These are phyloP conservation scores for Syndactyla subalaris DNA, from an alignment of 2,797 vertebrate species.

Conservation along the genomic window DNA sequence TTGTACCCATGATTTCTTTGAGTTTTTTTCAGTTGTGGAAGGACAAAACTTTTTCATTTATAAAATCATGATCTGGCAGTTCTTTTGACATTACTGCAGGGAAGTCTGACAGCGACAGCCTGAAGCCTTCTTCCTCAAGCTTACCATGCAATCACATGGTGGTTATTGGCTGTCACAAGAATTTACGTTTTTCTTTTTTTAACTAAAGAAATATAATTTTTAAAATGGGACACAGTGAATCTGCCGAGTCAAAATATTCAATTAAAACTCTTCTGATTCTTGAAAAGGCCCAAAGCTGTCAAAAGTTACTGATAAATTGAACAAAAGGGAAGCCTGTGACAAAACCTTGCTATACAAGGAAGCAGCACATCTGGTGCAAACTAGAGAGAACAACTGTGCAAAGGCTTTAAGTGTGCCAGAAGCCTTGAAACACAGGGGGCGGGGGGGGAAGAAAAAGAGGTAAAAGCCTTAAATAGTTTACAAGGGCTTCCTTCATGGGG, in stretches of 20 bases:
- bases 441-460: not conserved
- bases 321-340: slow-evolving; percentile 51
- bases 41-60: not conserved
- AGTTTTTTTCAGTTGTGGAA: not conserved
- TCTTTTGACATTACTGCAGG: not conserved
- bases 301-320: slow-evolving; percentile 66
- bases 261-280: slow-evolving; percentile 53
- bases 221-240: not conserved
- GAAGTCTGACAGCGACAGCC: not conserved
- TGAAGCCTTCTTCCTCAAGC: not conserved
- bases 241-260: slow-evolving; percentile 39
- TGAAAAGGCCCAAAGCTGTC: slow-evolving; percentile 58
- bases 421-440: not conserved
- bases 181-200: not conserved
- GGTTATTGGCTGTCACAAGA: not conserved
- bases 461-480: not conserved
- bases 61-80: not conserved
- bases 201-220: not conserved
- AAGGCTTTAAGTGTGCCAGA: not conserved
- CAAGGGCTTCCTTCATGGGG: not conserved
- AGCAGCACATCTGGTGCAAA: not conserved
- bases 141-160: not conserved
- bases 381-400: not conserved
- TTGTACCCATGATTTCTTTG: not conserved
- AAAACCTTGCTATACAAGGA: not conserved